Percentiles rank a stretch among this genome's conserved stretches.
These are phyloP conservation scores for Scaptomyza parva DNA, from an alignment of 2,888 invertebrate species.

Conservation along the genomic window DNA sequence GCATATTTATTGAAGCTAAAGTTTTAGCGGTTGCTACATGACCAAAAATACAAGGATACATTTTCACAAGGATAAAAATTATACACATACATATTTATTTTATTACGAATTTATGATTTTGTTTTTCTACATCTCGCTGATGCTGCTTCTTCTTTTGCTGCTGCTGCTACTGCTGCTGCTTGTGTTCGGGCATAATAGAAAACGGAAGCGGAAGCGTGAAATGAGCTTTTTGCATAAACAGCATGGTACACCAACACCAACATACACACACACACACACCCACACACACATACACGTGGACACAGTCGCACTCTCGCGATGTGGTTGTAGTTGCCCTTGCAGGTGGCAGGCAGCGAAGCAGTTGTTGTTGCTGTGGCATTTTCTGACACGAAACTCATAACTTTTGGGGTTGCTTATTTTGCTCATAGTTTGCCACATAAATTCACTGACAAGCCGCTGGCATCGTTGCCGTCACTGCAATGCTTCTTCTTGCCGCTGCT, in stretches of 20 bases:
- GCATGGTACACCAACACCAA: constrained; percentile 34
- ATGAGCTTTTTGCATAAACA: constrained; percentile 80
- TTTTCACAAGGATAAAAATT: constrained; percentile 60
- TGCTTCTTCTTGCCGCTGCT: constrained; percentile 21
- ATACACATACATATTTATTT: constrained; percentile 73
- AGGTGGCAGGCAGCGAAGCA: constrained; percentile 64
- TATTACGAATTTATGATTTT: constrained; percentile 81
- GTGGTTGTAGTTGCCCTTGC: constrained; percentile 47
- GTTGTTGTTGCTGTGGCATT: constrained; percentile 63
- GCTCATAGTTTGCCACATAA: constrained; percentile 77
- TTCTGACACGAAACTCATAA: constrained; percentile 77
- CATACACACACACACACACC: constrained; percentile 10
- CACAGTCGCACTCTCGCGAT: constrained; percentile 7
- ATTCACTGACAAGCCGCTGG: constrained; percentile 63
- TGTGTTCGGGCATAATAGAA: constrained; percentile 58
- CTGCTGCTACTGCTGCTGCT: constrained; percentile 14
- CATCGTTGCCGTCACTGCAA: constrained; percentile 53
- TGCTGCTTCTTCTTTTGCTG: constrained; percentile 13
- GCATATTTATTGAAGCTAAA: constrained; percentile 59
- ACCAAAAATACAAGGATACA: constrained; percentile 48
- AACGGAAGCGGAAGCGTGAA: constrained; percentile 80
- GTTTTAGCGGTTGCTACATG: constrained; percentile 42
- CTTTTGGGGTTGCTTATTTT: constrained; percentile 76
- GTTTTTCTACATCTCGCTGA: constrained; percentile 63
- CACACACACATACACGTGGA: not conserved